Percentiles rank a stretch among this genome's conserved stretches.
Conservation (phyloP, 2,797 vertebrate species). For the Melanotaenia pygmaea region DNA sequence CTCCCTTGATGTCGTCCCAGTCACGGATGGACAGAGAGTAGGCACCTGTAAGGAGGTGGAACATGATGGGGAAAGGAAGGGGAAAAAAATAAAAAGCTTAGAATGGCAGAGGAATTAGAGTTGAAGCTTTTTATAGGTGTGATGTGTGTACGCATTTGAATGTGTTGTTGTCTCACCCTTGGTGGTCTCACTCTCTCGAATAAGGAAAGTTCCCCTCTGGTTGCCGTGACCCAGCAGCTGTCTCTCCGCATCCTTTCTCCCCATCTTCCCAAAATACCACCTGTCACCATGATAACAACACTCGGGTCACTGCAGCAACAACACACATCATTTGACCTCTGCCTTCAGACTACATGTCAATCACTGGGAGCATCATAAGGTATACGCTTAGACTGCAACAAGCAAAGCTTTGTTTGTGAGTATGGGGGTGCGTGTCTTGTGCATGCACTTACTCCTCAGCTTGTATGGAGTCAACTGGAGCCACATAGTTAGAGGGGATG, state of each 20-base stretch:
- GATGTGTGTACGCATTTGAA: not conserved
- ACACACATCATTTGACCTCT: slow-evolving; percentile 35
- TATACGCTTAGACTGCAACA: not conserved
- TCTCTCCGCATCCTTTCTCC: slow-evolving; percentile 95
- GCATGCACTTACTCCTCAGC: slow-evolving; percentile 92
- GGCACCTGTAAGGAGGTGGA: slow-evolving; percentile 81
- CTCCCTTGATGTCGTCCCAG: slow-evolving; percentile 91
- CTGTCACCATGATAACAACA: slow-evolving; percentile 79
- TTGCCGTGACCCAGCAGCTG: slow-evolving; percentile 89
- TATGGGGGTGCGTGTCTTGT: slow-evolving; percentile 20
- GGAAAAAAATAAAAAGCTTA: not conserved
- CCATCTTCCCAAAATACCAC: slow-evolving; percentile 99
- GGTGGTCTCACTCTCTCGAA: slow-evolving; percentile 96
- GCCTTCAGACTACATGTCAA: slow-evolving; percentile 33
- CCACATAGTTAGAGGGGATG: slow-evolving; percentile 98
- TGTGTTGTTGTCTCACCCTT: slow-evolving; percentile 83
- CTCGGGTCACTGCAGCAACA: slow-evolving; percentile 47
- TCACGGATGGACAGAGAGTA: slow-evolving; percentile 96
- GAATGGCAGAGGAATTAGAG: not conserved
- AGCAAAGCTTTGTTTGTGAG: slow-evolving; percentile 5
- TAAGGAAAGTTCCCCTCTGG: slow-evolving; percentile 92
- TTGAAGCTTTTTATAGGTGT: not conserved
- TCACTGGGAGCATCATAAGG: slow-evolving; percentile 8
- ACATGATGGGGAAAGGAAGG: not conserved
- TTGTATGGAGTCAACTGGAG: slow-evolving; percentile 96